phyloP scores from a whole-genome alignment of 2,888 invertebrate genomes.

The Tinea semifulvella region DNA sequence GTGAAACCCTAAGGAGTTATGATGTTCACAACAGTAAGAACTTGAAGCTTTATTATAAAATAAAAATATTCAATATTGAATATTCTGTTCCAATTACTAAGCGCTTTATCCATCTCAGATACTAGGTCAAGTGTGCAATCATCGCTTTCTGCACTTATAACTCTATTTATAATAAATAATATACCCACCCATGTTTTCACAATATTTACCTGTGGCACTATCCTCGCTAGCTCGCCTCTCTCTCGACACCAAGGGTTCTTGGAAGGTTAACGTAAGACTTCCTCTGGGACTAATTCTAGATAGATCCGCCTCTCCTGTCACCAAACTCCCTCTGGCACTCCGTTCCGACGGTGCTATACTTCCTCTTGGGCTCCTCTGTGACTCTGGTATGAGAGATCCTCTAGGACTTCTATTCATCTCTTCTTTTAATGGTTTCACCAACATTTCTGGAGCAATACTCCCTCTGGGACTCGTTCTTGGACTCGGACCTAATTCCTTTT shows the following conservation, averaged over 20 bases:
- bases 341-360: slow-evolving; percentile 67
- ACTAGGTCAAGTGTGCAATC: no score
- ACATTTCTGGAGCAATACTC: slow-evolving; percentile 53
- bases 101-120: no score
- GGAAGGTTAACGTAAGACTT: slow-evolving; percentile 69
- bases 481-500: slow-evolving; percentile 59
- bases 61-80: no score
- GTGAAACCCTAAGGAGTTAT: no score
- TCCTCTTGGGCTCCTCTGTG: slow-evolving; percentile 68
- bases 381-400: slow-evolving; percentile 67
- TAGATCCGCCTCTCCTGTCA: slow-evolving; percentile 42
- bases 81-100: no score
- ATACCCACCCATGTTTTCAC: no score
- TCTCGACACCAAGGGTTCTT: slow-evolving; percentile 64
- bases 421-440: slow-evolving; percentile 48
- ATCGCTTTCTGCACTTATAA: no score
- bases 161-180: no score
- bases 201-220: slow-evolving; percentile 43
- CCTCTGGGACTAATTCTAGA: slow-evolving; percentile 64
- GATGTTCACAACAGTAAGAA: no score
- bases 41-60: no score
- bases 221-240: slow-evolving; percentile 69
- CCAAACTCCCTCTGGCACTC: slow-evolving; percentile 51
- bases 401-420: slow-evolving; percentile 61
- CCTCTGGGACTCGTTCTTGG: slow-evolving; percentile 68